These are phyloP conservation scores for Enhydra lutris DNA, from an alignment of 2,113 vertebrate genomes.

Conservation along the genomic window DNA sequence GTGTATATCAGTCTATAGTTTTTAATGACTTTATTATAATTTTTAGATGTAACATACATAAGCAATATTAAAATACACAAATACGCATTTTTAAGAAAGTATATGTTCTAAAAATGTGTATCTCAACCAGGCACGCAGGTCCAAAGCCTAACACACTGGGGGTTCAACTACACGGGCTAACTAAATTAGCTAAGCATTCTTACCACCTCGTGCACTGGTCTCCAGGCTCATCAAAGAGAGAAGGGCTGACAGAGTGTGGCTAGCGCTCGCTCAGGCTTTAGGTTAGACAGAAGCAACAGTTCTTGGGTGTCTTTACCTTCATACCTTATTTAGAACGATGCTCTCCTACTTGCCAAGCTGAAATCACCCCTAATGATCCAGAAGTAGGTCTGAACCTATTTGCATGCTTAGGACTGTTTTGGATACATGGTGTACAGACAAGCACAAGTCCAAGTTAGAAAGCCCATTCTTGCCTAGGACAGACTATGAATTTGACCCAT, in stretches of 20 bases:
- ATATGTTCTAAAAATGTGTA: background rate
- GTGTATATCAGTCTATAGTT: background rate
- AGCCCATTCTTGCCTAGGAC: background rate
- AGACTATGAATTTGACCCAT: background rate
- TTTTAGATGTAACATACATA: background rate
- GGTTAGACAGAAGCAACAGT: background rate
- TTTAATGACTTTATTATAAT: slow-evolving; percentile 14
- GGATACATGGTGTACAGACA: background rate
- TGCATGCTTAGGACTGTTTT: background rate
- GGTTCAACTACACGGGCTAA: background rate
- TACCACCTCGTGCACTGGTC: background rate
- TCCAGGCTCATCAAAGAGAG: background rate
- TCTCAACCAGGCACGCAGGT: background rate
- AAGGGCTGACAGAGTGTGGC: background rate
- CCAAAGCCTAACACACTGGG: background rate
- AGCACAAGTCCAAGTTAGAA: background rate
- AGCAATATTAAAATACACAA: slow-evolving; percentile 19
- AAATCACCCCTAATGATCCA: background rate
- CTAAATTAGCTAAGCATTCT: background rate
- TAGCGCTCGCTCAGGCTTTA: background rate
- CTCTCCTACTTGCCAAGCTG: background rate
- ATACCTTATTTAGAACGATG: background rate
- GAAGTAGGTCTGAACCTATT: background rate
- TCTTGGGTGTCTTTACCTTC: background rate
- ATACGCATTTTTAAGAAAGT: background rate